Base-by-base conservation (phyloP, 2,888 invertebrate genomes). In the Anthophora plumipes region DNA sequence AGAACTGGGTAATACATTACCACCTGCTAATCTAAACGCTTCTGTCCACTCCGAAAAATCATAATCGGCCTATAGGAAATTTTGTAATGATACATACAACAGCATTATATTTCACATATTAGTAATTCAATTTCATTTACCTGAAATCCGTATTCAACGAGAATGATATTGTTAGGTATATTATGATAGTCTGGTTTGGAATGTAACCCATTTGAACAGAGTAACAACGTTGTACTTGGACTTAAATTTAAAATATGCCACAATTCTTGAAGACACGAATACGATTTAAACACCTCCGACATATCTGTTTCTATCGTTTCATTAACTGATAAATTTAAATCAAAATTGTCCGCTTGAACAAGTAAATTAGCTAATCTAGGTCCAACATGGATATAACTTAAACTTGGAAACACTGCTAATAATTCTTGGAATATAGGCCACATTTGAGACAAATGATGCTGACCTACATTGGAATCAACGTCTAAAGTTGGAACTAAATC, bases 81-180 rank as follows among this genome's bases (percentile, higher is more conserved):
- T 25, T 59, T 4, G 55, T 55, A 59, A 57, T 68, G 20, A 37
- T 7, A 1, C 37, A 57, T 41, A 25, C 39, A 50, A 68, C 11
- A 39, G 9, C 0, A 55, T 57, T 20, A 59, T 12, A 22, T 54
- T 39, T 25, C 4, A 20, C 5, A 39, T 64, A 63, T 43, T 22
- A 60, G 5, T 12, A 12, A 37, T 64, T 39, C n/a, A 43, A 61
- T 63, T 31, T 61, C 55, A 12, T 55, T 86, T 88, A 95, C 95
- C 94, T 95, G 95, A 89, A 95, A 95, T 54, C 95, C 95, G 90
- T 95, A 95, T 89, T 95, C 95, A 48, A 95, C 94, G 55, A 95
- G 92, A 80, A 95, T 93, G 55, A 95, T 93, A 86, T 95, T 94
- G 22, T 94, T 93, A n/a, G 95, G 95, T 70, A 95, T 89, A 79